phyloP scores from a whole-genome alignment of 2,888 invertebrate species.

The Drosophila mercatorum region DNA sequence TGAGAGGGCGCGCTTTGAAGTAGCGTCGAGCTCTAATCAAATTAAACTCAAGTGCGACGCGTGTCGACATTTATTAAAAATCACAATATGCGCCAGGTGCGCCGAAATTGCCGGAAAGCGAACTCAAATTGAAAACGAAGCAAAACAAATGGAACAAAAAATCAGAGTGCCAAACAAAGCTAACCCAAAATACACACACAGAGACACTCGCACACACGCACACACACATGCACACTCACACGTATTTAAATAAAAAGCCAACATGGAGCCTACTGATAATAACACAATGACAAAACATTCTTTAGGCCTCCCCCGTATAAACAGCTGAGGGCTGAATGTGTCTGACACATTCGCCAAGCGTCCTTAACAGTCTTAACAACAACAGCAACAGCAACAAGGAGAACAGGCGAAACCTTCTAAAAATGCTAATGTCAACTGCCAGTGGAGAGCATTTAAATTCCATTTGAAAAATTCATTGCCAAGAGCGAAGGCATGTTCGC shows the following conservation, averaged over 20 bases:
- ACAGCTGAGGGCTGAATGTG: slow-evolving; percentile 49
- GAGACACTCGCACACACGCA: background rate
- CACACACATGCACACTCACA: background rate
- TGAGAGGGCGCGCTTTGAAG: slow-evolving; percentile 42
- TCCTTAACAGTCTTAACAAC: slow-evolving; percentile 30
- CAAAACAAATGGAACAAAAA: slow-evolving; percentile 12
- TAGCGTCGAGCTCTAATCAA: slow-evolving; percentile 55
- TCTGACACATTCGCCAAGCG: slow-evolving; percentile 61
- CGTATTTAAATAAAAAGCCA: slow-evolving; percentile 34
- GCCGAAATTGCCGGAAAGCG: slow-evolving; percentile 29
- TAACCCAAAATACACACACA: slow-evolving; percentile 14
- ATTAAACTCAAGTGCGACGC: slow-evolving; percentile 66
- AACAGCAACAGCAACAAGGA: slow-evolving; percentile 8
- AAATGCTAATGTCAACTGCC: slow-evolving; percentile 77
- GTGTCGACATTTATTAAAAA: slow-evolving; percentile 73
- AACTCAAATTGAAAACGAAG: slow-evolving; percentile 39
- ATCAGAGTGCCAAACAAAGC: slow-evolving; percentile 23
- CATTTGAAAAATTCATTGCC: slow-evolving; percentile 68
- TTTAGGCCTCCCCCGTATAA: background rate
- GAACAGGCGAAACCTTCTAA: slow-evolving; percentile 14
- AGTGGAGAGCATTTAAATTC: slow-evolving; percentile 73
- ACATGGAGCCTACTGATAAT: slow-evolving; percentile 50
- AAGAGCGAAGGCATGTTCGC: slow-evolving; percentile 65
- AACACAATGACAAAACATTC: slow-evolving; percentile 69
- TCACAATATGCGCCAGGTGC: slow-evolving; percentile 61